A percentile compares a stretch with the other conserved stretches of the same genome.
These are phyloP conservation scores for Anticlea derivata DNA, from an alignment of 2,888 invertebrate genomes.

Conservation along the genomic window DNA sequence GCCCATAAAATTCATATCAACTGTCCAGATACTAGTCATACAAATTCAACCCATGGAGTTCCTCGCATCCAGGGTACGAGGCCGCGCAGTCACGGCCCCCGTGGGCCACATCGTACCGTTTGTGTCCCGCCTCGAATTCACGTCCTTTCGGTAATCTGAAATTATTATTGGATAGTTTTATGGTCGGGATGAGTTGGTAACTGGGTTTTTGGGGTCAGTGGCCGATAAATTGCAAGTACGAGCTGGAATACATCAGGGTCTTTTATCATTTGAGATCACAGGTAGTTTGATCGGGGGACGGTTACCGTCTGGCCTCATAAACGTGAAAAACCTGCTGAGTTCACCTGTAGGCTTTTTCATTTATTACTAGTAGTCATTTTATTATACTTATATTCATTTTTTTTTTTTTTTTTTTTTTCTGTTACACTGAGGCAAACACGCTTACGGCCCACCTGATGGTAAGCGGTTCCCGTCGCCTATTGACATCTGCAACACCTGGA, in stretches of 20 bases:
- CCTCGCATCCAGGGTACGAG: conserved; percentile 55
- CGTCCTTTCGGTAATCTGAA: conserved; percentile 75
- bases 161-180: conserved; percentile 38
- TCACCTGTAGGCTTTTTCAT: no score
- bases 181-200: conserved; percentile 33
- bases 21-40: conserved; percentile 18
- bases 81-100: conserved; percentile 51
- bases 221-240: conserved; percentile 3
- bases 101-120: conserved; percentile 77
- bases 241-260: not conserved
- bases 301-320: no score
- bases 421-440: no score
- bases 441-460: no score
- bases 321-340: no score
- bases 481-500: no score
- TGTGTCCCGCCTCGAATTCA: conserved; percentile 56
- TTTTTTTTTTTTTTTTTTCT: no score
- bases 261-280: not conserved
- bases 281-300: no score
- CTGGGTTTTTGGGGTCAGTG: conserved; percentile 2
- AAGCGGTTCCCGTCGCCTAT: no score
- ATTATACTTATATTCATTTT: no score
- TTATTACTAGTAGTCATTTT: no score
- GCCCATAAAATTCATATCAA: no score
- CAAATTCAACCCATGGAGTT: conserved; percentile 29